phyloP scores from a whole-genome alignment of 2,113 vertebrate species.

The Triplophysa rosa region DNA sequence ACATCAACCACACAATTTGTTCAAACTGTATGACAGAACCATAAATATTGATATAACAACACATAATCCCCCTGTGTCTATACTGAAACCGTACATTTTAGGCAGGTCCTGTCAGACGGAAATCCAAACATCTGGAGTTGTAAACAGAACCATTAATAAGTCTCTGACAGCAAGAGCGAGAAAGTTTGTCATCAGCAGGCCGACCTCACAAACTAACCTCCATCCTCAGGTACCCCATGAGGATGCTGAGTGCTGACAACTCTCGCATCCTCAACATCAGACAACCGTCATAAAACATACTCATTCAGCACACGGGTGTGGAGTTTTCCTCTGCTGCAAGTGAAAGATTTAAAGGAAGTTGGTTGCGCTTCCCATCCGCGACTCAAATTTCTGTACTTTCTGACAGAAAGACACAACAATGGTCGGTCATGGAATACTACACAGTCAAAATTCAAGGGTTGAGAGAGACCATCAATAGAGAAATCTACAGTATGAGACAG shows the following conservation, averaged over 20 bases:
- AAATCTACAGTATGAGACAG: not conserved
- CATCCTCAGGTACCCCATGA: not conserved
- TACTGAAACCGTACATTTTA: not conserved
- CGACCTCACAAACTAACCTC: constrained; percentile 2
- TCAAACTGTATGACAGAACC: constrained; percentile 9
- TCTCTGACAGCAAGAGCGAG: constrained; percentile 33
- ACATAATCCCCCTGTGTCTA: not conserved
- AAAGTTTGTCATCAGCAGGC: constrained; percentile 4
- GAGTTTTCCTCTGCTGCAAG: not conserved
- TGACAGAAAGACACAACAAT: not conserved
- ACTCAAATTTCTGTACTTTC: not conserved
- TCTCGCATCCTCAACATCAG: not conserved
- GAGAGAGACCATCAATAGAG: not conserved
- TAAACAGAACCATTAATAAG: constrained; percentile 52
- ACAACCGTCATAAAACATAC: not conserved
- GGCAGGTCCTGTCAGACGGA: constrained; percentile 33
- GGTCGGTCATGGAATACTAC: not conserved
- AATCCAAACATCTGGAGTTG: constrained; percentile 39
- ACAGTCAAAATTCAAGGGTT: not conserved
- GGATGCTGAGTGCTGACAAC: not conserved
- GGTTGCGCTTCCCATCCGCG: not conserved
- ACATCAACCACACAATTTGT: not conserved
- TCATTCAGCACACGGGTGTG: constrained; percentile 4
- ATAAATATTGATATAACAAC: not conserved
- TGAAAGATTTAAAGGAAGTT: not conserved